A percentile compares a stretch with the other conserved stretches of the same genome.
phyloP scores from a whole-genome alignment of 1,140 invertebrate genomes.

The Planococcus citri region DNA sequence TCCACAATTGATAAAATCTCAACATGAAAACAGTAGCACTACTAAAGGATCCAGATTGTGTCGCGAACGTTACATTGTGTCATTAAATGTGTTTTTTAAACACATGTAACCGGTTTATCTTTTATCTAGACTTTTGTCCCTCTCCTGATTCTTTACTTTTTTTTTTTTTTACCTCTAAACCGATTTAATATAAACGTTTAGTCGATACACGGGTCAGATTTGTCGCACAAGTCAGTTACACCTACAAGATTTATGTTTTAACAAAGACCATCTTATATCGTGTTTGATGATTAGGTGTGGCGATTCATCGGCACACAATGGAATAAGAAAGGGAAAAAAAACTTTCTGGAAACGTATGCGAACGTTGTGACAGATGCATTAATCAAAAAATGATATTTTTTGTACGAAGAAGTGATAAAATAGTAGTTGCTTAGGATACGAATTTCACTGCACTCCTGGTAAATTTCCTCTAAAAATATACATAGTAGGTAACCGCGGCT shows the following conservation, averaged over 20 bases:
- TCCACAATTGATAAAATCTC: neutral
- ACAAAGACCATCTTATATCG: neutral
- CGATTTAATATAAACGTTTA: constrained; percentile 8
- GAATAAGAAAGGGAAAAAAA: neutral
- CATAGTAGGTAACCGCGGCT: no score
- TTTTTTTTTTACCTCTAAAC: neutral
- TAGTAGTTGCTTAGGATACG: no score
- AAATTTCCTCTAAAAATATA: no score
- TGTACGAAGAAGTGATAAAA: no score
- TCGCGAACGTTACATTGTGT: constrained; percentile 1
- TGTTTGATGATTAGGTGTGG: neutral
- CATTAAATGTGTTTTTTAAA: constrained; percentile 8
- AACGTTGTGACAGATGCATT: neutral
- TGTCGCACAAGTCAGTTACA: constrained; percentile 6
- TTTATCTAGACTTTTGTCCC: neutral
- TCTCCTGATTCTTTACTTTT: no score
- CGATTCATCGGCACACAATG: neutral
- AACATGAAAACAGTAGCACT: neutral
- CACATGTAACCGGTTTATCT: constrained; percentile 2
- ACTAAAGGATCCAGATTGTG: neutral
- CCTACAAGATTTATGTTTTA: neutral
- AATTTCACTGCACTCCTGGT: no score
- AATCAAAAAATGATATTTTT: neutral
- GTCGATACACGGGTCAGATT: neutral
- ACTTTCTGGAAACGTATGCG: neutral